Percentiles rank a stretch among this genome's conserved stretches.
Conservation (phyloP, 2,888 invertebrate genomes). For the Xylota sylvarum region DNA sequence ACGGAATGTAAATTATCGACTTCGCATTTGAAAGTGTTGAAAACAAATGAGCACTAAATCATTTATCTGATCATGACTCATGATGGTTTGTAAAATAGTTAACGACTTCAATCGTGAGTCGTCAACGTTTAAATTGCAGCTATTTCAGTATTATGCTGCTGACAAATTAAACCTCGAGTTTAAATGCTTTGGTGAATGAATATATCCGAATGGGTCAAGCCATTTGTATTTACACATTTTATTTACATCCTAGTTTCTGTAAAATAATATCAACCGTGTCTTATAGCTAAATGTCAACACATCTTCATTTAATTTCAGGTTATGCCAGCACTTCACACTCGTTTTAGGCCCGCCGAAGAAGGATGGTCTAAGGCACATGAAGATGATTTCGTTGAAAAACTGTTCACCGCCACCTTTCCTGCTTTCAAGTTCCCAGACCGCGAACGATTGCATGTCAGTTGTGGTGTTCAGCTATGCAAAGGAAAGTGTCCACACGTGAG, state of each 20-base stretch:
- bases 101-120: too few species aligned
- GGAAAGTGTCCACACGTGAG: slow-evolving; percentile 88
- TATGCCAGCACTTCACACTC: slow-evolving; percentile 83
- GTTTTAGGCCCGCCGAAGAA: slow-evolving; percentile 83
- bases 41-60: not conserved
- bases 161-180: too few species aligned
- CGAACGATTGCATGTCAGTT: slow-evolving; percentile 91
- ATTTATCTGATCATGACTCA: too few species aligned
- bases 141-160: too few species aligned
- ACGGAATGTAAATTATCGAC: not conserved
- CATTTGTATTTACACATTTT: too few species aligned
- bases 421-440: slow-evolving; percentile 94
- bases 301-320: slow-evolving; percentile 79
- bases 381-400: slow-evolving; percentile 84
- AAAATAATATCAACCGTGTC: not conserved
- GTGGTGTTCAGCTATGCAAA: slow-evolving; percentile 91
- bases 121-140: too few species aligned
- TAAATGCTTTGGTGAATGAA: too few species aligned
- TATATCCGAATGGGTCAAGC: too few species aligned
- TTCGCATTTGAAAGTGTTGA: not conserved
- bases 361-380: slow-evolving; percentile 84
- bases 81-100: too few species aligned
- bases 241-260: not conserved
- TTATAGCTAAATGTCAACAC: not conserved
- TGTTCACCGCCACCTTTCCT: slow-evolving; percentile 88